phyloP scores from a whole-genome alignment of 2,113 vertebrate species.

The Quiscalus mexicanus region DNA sequence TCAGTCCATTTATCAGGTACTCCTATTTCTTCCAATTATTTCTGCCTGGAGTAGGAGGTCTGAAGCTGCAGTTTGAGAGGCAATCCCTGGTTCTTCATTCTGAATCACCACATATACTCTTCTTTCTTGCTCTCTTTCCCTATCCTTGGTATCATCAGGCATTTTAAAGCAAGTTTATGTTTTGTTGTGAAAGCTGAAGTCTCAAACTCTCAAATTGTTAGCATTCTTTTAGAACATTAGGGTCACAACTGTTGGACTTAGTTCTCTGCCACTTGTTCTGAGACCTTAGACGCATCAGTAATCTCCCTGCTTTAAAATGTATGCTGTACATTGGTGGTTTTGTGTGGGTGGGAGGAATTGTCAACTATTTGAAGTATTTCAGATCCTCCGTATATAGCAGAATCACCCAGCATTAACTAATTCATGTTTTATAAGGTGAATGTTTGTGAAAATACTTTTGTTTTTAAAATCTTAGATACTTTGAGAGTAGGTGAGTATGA shows the following conservation, averaged over 20 bases:
- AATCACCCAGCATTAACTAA: background rate
- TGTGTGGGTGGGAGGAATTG: background rate
- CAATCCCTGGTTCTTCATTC: background rate
- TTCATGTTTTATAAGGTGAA: background rate
- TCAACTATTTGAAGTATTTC: background rate
- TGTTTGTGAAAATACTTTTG: background rate
- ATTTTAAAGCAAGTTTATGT: background rate
- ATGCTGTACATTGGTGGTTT: background rate
- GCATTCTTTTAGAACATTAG: background rate
- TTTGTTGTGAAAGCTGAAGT: background rate
- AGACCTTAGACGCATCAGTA: background rate
- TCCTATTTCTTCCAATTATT: background rate
- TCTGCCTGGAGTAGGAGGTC: background rate
- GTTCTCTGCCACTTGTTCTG: background rate
- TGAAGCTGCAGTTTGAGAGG: background rate
- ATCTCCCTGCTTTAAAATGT: background rate
- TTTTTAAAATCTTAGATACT: background rate
- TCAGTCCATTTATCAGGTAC: background rate
- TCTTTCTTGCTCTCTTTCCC: background rate
- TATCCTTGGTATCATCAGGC: background rate
- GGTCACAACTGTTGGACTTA: background rate
- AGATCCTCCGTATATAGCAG: background rate
- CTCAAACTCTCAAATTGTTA: background rate
- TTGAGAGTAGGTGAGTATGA: background rate
- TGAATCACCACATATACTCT: background rate